A percentile compares a stretch with the other conserved stretches of the same genome.
Evolutionary conservation across 2,797 vertebrate genomes (phyloP).

Genomic region (Cheirogaleus major): DNA sequence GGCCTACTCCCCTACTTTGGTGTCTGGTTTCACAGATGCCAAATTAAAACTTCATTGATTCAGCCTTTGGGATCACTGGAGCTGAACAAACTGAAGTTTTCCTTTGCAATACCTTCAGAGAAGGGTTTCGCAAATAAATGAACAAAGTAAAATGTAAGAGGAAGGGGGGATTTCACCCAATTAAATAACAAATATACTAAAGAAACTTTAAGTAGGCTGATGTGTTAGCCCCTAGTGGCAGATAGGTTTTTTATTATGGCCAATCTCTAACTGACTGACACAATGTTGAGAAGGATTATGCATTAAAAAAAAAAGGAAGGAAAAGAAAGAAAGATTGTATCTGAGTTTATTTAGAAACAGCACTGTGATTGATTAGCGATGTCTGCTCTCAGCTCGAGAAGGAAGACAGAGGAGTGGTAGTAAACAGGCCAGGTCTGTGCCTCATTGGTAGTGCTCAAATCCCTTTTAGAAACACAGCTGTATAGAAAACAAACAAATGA

Average conservation of each 20-base stretch:
- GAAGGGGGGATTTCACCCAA: background rate
- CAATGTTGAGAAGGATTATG: background rate
- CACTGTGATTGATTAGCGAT: background rate
- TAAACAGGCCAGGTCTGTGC: background rate
- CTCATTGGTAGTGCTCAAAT: background rate
- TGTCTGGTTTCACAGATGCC: conserved; percentile 41
- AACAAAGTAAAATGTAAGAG: conserved; percentile 17
- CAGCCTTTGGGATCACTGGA: background rate
- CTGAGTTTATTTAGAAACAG: background rate
- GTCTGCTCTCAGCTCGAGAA: background rate
- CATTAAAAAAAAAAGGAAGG: background rate
- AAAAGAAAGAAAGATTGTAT: background rate
- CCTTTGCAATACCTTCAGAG: background rate
- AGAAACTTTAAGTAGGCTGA: background rate
- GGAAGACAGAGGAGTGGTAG: background rate
- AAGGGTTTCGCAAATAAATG: background rate
- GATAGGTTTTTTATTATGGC: background rate
- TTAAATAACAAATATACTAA: background rate
- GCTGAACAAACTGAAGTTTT: background rate
- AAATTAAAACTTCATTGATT: conserved; percentile 27
- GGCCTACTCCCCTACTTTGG: background rate
- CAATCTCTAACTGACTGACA: background rate
- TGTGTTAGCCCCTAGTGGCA: background rate
- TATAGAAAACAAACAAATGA: background rate
- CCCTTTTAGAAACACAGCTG: background rate